These are phyloP conservation scores for Toxonevra muliebris DNA, from an alignment of 2,888 invertebrate species.

Conservation along the genomic window DNA sequence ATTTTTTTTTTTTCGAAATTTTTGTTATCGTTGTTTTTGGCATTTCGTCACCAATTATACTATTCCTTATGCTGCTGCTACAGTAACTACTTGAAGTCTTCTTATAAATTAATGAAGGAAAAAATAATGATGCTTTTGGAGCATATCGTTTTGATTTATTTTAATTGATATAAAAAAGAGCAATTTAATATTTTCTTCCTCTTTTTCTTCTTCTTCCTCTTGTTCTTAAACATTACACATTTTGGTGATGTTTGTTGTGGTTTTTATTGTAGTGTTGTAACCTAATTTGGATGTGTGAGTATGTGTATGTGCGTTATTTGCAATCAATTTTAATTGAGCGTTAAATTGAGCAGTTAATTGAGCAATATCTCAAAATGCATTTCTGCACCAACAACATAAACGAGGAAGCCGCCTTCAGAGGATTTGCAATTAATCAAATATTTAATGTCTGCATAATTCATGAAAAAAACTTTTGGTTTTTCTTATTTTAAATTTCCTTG, in stretches of 20 bases:
- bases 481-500: too few relatives aligned
- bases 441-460: too few relatives aligned
- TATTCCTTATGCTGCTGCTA: too few relatives aligned
- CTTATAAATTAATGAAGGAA: not conserved
- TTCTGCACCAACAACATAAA: too few relatives aligned
- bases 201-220: not conserved
- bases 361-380: too few relatives aligned
- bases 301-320: constrained; percentile 1
- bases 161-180: not conserved
- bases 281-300: not conserved
- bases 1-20: too few relatives aligned
- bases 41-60: too few relatives aligned
- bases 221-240: not conserved
- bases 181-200: not conserved
- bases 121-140: not conserved
- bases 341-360: constrained; percentile 1
- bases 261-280: not conserved
- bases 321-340: constrained; percentile 16
- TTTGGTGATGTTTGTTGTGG: not conserved
- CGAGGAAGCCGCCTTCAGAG: too few relatives aligned
- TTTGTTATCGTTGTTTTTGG: too few relatives aligned
- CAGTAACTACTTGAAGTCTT: too few relatives aligned
- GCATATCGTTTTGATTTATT: not conserved
- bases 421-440: too few relatives aligned
- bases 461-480: too few relatives aligned